These are phyloP conservation scores for Drosophila takahashii DNA, from an alignment of 1,140 invertebrate genomes.

Conservation along the genomic window DNA sequence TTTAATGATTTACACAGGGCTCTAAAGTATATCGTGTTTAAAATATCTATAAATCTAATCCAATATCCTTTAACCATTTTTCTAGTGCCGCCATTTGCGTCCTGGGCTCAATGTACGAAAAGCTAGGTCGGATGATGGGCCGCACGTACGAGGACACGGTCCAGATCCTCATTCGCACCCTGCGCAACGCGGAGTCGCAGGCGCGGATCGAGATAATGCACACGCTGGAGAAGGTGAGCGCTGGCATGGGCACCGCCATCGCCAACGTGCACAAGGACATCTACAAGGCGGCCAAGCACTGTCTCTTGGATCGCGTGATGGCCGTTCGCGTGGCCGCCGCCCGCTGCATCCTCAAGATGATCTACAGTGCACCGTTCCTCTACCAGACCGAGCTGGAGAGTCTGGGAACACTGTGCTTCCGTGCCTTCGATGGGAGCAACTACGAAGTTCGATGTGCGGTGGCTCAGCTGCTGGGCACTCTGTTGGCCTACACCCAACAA, in stretches of 20 bases:
- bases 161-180: conserved; percentile 94
- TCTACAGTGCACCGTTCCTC: conserved; percentile 94
- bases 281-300: conserved; percentile 94
- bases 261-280: conserved; percentile 95
- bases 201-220: conserved; percentile 98
- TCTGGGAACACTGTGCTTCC: conserved; percentile 94
- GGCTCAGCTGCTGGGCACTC: conserved; percentile 94
- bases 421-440: conserved; percentile 96
- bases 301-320: conserved; percentile 95
- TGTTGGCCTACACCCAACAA: conserved; percentile 91
- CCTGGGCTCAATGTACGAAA: conserved; percentile 98
- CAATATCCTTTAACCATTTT: conserved; percentile 38
- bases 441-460: conserved; percentile 97
- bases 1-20: too few relatives aligned
- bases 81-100: conserved; percentile 97
- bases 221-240: conserved; percentile 95
- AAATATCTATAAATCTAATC: neutral
- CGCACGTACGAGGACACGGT: conserved; percentile 99
- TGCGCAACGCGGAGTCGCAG: conserved; percentile 98
- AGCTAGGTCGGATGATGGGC: conserved; percentile 98
- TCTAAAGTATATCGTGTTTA: neutral
- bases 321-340: conserved; percentile 94
- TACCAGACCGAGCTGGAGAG: conserved; percentile 96
- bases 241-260: conserved; percentile 95
- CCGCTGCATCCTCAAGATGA: conserved; percentile 95